A percentile compares a stretch with the other conserved stretches of the same genome.
phyloP scores from a whole-genome alignment of 2,888 invertebrate species.

The Embidobia sp. region DNA sequence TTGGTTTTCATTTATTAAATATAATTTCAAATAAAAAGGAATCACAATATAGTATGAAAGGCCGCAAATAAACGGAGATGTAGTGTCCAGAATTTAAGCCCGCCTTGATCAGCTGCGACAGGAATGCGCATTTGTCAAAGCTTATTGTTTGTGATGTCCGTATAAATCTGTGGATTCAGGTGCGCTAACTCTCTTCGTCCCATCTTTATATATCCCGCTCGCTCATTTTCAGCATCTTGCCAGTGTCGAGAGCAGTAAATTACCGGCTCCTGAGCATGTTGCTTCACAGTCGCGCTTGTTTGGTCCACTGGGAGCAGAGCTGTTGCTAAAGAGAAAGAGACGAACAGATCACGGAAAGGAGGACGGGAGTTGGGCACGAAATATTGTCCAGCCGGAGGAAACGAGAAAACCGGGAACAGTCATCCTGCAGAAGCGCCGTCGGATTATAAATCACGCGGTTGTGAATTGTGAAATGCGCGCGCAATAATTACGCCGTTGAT shows the following conservation, averaged over 20 bases:
- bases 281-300: slow-evolving; percentile 50
- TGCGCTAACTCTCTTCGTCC: slow-evolving; percentile 8
- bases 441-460: slow-evolving; percentile 43
- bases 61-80: too few relatives aligned
- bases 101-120: too few relatives aligned
- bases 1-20: too few relatives aligned
- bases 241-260: slow-evolving; percentile 48
- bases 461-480: slow-evolving; percentile 54
- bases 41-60: too few relatives aligned
- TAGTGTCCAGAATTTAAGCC: too few relatives aligned
- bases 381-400: slow-evolving; percentile 52
- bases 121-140: slow-evolving; percentile 20
- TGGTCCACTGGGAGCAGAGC: slow-evolving; percentile 34
- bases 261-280: slow-evolving; percentile 54
- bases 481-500: slow-evolving; percentile 52
- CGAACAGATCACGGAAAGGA: background rate
- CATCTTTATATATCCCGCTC: slow-evolving; percentile 25
- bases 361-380: slow-evolving; percentile 31
- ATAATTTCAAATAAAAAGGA: too few relatives aligned
- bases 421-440: slow-evolving; percentile 40
- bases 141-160: slow-evolving; percentile 73
- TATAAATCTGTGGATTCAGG: slow-evolving; percentile 73
- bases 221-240: slow-evolving; percentile 45
- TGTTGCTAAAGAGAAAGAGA: slow-evolving; percentile 14
- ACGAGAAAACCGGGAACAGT: slow-evolving; percentile 36